Evolutionary conservation across 1,140 invertebrate species (phyloP).

Genomic region (Acyrthosiphon pisum): DNA sequence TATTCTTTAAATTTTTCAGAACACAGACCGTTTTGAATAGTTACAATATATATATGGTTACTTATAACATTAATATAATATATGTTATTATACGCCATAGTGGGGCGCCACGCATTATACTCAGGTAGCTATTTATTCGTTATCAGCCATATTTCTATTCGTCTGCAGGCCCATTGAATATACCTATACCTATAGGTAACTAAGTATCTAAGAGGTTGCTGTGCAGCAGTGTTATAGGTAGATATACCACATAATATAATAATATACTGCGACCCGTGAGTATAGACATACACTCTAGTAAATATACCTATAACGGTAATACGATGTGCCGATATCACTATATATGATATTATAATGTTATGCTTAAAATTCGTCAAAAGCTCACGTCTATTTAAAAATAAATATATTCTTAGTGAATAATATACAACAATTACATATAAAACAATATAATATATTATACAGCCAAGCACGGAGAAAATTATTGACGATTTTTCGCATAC

Average conservation of each 20-base stretch:
- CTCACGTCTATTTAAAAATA: background rate
- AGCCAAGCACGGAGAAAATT: background rate
- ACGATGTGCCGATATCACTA: background rate
- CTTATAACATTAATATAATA: background rate
- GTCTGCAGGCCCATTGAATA: background rate
- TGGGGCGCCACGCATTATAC: background rate
- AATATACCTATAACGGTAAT: background rate
- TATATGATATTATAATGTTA: background rate
- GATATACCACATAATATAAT: background rate
- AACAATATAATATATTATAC: background rate
- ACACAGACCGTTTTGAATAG: constrained; percentile 4
- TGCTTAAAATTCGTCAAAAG: background rate
- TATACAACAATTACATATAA: background rate
- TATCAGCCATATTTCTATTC: background rate
- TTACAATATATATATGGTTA: background rate
- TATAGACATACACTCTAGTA: background rate
- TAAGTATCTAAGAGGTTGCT: background rate
- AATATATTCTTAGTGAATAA: background rate
- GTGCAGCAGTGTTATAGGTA: background rate
- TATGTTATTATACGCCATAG: background rate
- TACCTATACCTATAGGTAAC: background rate
- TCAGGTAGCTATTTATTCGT: background rate
- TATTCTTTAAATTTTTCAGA: background rate
- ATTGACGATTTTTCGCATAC: background rate
- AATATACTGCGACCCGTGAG: background rate